Percentiles rank a stretch among this genome's conserved stretches.
Evolutionary conservation across 2,888 invertebrate species (phyloP).

Genomic region (Ceratothoa steindachneri): DNA sequence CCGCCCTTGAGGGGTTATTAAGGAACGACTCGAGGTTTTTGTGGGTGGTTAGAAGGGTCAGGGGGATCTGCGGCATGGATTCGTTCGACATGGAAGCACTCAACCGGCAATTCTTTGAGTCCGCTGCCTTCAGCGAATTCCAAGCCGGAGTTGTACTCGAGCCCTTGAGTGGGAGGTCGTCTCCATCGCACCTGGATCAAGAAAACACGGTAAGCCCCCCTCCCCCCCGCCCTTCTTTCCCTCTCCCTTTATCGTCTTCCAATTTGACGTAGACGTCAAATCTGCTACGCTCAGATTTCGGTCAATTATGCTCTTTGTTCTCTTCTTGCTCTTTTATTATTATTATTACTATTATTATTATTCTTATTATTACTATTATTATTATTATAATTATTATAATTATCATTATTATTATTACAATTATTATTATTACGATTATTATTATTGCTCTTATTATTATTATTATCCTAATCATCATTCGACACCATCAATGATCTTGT

Average conservation of each 20-base stretch:
- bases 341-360: neutral
- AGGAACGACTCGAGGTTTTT: too few relatives aligned
- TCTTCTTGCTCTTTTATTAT: neutral
- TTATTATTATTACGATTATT: neutral
- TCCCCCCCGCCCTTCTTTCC: neutral
- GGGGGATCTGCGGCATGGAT: neutral
- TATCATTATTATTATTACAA: neutral
- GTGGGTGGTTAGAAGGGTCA: too few relatives aligned
- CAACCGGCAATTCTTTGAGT: constrained; percentile 46
- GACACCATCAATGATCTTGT: too few relatives aligned
- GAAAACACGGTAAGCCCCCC: constrained; percentile 40
- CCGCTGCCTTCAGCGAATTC: constrained; percentile 47
- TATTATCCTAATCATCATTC: neutral
- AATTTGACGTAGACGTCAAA: neutral
- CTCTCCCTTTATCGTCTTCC: neutral
- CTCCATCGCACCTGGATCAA: constrained; percentile 39
- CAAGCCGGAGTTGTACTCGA: constrained; percentile 45
- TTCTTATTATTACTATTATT: neutral
- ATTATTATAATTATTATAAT: neutral
- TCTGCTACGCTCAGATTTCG: neutral
- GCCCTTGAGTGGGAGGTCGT: constrained; percentile 35
- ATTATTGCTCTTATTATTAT: neutral
- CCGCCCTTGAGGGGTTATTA: too few relatives aligned
- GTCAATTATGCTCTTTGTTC: neutral
- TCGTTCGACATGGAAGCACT: constrained; percentile 30